These are phyloP conservation scores for Austrofundulus limnaeus DNA, from an alignment of 2,113 vertebrate species.

Conservation along the genomic window DNA sequence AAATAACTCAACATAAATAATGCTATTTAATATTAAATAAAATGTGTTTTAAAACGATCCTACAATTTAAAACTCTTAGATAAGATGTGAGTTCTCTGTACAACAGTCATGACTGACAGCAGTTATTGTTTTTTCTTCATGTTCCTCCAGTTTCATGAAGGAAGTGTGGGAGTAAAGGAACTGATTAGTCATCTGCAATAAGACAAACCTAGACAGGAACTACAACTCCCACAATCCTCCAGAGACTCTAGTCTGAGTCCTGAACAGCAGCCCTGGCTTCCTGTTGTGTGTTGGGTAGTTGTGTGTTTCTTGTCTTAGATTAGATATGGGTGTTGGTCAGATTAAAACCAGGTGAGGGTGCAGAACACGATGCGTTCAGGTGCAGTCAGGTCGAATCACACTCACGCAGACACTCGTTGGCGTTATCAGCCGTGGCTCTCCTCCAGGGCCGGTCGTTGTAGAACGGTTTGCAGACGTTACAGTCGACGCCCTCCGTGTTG, in stretches of 20 bases:
- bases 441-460: conserved; percentile 96
- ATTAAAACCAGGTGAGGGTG: no score
- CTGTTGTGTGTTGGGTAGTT: not conserved
- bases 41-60: no score
- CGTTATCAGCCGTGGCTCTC: conserved; percentile 85
- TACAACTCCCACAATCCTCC: conserved; percentile 47
- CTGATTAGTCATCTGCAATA: conserved; percentile 56
- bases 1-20: no score
- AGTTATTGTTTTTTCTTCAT: no score
- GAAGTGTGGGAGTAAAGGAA: conserved; percentile 15
- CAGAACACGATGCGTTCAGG: not conserved
- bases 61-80: no score
- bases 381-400: not conserved
- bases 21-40: no score
- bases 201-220: conserved; percentile 12
- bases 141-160: not conserved
- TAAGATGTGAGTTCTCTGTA: no score
- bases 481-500: conserved; percentile 90
- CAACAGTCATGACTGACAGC: no score
- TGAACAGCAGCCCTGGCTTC: not conserved
- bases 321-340: no score
- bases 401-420: conserved; percentile 92
- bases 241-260: not conserved
- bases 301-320: not conserved
- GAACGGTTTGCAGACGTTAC: conserved; percentile 88